Evolutionary conservation across 2,797 vertebrate species (phyloP), one percentile per base, ranked within the genome.

Genomic region (Hypotaenidia okinawae): DNA sequence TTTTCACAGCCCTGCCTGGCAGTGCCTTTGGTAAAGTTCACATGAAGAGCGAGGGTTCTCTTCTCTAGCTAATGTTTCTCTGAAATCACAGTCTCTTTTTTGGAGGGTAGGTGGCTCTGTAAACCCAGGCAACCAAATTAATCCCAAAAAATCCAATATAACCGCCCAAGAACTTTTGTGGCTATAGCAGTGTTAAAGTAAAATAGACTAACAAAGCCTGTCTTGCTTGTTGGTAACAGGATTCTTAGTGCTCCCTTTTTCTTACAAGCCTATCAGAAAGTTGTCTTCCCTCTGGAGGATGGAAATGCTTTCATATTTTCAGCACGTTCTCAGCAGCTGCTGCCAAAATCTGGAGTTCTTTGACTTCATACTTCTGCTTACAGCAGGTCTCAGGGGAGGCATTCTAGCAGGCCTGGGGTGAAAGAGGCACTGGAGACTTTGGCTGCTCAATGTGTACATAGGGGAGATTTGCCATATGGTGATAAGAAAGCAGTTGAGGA

Each of bases 331-430:
- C 83, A 90, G 58, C 51, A 80, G 33, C 9, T 0, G 2, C 55
- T 95, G 89, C 76, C 79, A 94, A 84, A 93, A 68, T 91, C 57
- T 86, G 28, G 10, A 33, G 28, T 84, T 90, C 82, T 93, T 94
- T 88, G 43, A 72, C 76, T 87, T 93, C 17, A 10, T 84, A 49
- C 6, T 91, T 91, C 47, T 83, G 23, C 76, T 94, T 83, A 22
- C 1, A 8, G 68, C 25, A 17, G 11, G 7, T 89, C 89, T 88
- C 86, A 81, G 24, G 57, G 68, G 73, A 94, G 33, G 41, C 45
- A 37, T 93, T 88, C 66, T 91, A 91, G 58, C 51, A 90, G 73
- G 58, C 64, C 41, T 66, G 41, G 16, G 45, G 37, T 88, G 66
- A 91, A 76, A 86, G 41, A 91, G n/a, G 11, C 54, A 54, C 37